Evolutionary conservation across 2,888 invertebrate species (phyloP).

Genomic region (Melieria omissa): DNA sequence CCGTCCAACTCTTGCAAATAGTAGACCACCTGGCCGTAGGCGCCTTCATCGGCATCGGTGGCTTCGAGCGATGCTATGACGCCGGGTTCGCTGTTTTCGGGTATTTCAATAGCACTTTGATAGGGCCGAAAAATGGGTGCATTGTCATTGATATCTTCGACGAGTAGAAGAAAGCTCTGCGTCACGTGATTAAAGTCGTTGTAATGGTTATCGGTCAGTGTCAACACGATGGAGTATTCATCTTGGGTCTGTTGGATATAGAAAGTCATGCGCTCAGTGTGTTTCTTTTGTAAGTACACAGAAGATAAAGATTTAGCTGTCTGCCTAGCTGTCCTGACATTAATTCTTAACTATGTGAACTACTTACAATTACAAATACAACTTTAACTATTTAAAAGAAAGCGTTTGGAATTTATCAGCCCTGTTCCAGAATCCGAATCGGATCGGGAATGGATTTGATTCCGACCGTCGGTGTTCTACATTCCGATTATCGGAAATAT

Average conservation of each 20-base stretch:
- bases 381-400: too few relatives aligned
- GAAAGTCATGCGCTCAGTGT: too few relatives aligned
- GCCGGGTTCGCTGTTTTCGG: slow-evolving; percentile 82
- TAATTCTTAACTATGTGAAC: too few relatives aligned
- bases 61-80: slow-evolving; percentile 85
- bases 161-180: slow-evolving; percentile 86
- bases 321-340: too few relatives aligned
- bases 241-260: slow-evolving; percentile 75
- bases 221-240: slow-evolving; percentile 89
- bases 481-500: too few relatives aligned
- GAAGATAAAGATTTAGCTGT: too few relatives aligned
- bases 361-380: too few relatives aligned
- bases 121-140: slow-evolving; percentile 88
- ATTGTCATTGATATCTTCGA: slow-evolving; percentile 94
- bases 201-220: slow-evolving; percentile 87
- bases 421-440: too few relatives aligned
- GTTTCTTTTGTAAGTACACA: too few relatives aligned
- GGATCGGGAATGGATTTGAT: too few relatives aligned
- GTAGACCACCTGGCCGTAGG: slow-evolving; percentile 92
- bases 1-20: slow-evolving; percentile 84
- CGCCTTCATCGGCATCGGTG: slow-evolving; percentile 89
- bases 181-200: slow-evolving; percentile 90
- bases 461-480: too few relatives aligned
- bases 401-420: too few relatives aligned
- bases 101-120: slow-evolving; percentile 82